Conservation (phyloP, 2,113 vertebrate species). For the Dipodomys spectabilis region DNA sequence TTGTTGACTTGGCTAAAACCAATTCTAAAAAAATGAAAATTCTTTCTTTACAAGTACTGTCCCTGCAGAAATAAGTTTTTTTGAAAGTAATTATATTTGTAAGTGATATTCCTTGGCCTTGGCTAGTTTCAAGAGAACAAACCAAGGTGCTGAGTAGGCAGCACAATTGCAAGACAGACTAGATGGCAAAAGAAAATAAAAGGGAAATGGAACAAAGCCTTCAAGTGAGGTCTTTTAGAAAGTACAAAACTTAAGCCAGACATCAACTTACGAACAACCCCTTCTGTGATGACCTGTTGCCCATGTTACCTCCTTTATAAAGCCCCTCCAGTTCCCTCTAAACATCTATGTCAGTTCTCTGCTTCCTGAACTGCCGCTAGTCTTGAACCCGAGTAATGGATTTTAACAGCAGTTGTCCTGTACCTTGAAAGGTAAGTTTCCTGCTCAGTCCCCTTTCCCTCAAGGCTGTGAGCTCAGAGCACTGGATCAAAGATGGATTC, state of each 20-base stretch:
- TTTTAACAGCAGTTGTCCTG: background rate
- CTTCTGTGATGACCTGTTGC: background rate
- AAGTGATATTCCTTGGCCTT: slow-evolving; percentile 12
- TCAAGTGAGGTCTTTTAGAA: slow-evolving; percentile 53
- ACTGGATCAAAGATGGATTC: background rate
- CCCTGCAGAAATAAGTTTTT: slow-evolving; percentile 49
- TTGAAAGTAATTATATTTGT: slow-evolving; percentile 43
- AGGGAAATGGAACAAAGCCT: slow-evolving; percentile 33
- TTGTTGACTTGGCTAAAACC: slow-evolving; percentile 70
- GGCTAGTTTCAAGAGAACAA: slow-evolving; percentile 41
- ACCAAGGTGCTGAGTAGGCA: background rate
- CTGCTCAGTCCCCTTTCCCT: background rate
- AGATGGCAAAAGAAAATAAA: slow-evolving; percentile 41
- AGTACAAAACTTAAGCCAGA: slow-evolving; percentile 46
- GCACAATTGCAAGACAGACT: slow-evolving; percentile 8
- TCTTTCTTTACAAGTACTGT: slow-evolving; percentile 56
- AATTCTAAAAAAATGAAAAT: slow-evolving; percentile 59
- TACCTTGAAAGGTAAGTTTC: slow-evolving; percentile 15
- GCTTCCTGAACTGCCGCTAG: background rate
- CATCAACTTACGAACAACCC: slow-evolving; percentile 9
- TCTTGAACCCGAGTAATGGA: background rate
- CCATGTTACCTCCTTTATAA: background rate
- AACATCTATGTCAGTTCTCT: background rate
- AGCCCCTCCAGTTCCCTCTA: slow-evolving; percentile 15
- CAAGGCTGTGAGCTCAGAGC: background rate